Evolutionary conservation across 2,797 vertebrate genomes (phyloP).

Genomic region (Sebastes matsubarae): DNA sequence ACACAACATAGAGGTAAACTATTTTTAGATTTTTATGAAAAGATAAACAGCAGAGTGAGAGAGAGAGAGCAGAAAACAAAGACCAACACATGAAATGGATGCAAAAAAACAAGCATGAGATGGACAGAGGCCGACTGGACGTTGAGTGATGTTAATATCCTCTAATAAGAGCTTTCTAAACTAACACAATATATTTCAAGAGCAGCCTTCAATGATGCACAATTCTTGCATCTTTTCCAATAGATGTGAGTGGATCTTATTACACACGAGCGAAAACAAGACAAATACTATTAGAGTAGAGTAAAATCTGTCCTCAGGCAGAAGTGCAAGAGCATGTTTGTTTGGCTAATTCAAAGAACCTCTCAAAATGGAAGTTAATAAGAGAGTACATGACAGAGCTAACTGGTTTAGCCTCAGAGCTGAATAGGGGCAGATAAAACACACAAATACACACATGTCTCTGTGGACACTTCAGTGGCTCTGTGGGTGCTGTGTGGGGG

Average conservation of each 20-base stretch:
- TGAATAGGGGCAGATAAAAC: constrained; percentile 7
- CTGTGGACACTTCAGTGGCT: constrained; percentile 22
- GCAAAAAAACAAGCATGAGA: not conserved
- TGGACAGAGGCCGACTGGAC: not conserved
- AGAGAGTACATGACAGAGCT: constrained; percentile 14
- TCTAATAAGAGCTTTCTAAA: constrained; percentile 2
- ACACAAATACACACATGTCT: constrained; percentile 11
- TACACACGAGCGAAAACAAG: not conserved
- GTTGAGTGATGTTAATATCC: not conserved
- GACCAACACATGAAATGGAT: not conserved
- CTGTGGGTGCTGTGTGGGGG: constrained; percentile 11
- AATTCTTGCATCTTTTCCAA: not conserved
- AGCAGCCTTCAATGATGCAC: not conserved
- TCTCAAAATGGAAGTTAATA: constrained; percentile 51
- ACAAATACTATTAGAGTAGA: constrained; percentile 7
- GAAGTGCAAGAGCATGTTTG: constrained; percentile 14
- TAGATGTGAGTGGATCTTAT: not conserved
- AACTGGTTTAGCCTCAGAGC: constrained; percentile 6
- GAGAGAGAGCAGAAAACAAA: not conserved
- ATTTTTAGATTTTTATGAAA: no score
- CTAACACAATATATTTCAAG: not conserved
- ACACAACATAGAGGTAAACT: no score
- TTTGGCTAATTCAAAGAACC: constrained; percentile 48
- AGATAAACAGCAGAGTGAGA: no score
- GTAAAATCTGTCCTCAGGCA: constrained; percentile 15